These are phyloP conservation scores for Nerophis ophidion DNA, from an alignment of 2,113 vertebrate species.

Conservation along the genomic window DNA sequence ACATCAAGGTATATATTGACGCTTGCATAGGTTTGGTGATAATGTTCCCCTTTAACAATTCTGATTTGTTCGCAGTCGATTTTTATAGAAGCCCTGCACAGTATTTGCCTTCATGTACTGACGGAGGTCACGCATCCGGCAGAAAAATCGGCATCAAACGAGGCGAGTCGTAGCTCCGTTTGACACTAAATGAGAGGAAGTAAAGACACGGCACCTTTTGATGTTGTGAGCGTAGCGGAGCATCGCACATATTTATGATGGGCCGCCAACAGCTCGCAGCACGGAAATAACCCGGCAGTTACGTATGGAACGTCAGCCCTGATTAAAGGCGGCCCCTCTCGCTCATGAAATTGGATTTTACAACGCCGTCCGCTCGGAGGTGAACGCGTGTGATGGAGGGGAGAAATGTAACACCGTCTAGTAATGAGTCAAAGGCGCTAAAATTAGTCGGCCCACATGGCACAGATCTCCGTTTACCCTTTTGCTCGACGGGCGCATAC, in stretches of 20 bases:
- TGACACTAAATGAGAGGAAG: background rate
- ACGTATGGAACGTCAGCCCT: conserved; percentile 16
- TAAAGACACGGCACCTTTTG: conserved; percentile 34
- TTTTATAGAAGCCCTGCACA: conserved; percentile 28
- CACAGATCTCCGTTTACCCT: conserved; percentile 52
- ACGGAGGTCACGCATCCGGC: background rate
- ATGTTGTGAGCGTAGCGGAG: conserved; percentile 37
- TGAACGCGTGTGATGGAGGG: conserved; percentile 32
- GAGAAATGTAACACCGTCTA: conserved; percentile 50
- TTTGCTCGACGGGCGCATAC: conserved; percentile 33
- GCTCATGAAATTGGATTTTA: conserved; percentile 43
- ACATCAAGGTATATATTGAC: too few relatives aligned
- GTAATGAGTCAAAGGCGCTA: conserved; percentile 50
- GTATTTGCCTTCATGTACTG: conserved; percentile 33
- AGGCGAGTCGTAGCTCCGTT: conserved; percentile 7
- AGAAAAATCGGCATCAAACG: conserved; percentile 31
- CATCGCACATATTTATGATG: conserved; percentile 46
- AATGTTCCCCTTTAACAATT: too few relatives aligned
- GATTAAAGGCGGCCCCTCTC: conserved; percentile 40
- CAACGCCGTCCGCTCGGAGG: conserved; percentile 17
- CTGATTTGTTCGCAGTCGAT: conserved; percentile 16
- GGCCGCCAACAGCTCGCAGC: conserved; percentile 13
- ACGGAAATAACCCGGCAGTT: conserved; percentile 23
- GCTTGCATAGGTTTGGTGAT: too few relatives aligned
- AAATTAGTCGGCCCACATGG: conserved; percentile 49